phyloP scores from a whole-genome alignment of 2,113 vertebrate species.

The Arvicanthis niloticus region DNA sequence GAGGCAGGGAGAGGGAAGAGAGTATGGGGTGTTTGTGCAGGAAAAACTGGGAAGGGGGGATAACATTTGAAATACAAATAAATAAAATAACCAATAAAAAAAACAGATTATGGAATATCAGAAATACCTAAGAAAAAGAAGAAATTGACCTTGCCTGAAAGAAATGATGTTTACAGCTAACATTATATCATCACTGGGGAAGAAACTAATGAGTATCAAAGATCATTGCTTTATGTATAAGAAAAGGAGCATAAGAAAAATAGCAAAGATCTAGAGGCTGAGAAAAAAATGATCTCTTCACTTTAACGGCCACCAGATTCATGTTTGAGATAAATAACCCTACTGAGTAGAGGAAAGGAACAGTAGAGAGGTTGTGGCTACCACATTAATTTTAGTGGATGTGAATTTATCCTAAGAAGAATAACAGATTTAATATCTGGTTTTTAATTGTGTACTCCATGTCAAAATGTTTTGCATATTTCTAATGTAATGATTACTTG shows the following conservation, averaged over 20 bases:
- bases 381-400: not conserved
- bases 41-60: no score
- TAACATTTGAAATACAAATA: no score
- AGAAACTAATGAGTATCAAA: conserved; percentile 8
- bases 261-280: not conserved
- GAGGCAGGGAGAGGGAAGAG: no score
- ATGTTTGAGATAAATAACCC: not conserved
- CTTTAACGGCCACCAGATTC: not conserved
- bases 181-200: not conserved
- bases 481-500: not conserved
- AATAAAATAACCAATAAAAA: no score
- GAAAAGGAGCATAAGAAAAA: not conserved
- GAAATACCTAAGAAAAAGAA: not conserved
- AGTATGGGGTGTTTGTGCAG: no score
- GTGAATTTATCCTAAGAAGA: not conserved
- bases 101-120: not conserved
- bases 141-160: not conserved
- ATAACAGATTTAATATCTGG: not conserved
- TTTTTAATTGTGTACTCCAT: not conserved
- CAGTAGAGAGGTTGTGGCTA: not conserved
- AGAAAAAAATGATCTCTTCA: not conserved
- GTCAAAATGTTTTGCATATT: not conserved
- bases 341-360: not conserved
- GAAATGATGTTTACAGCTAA: not conserved
- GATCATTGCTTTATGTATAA: not conserved